Evolutionary conservation across 2,113 vertebrate genomes (phyloP).

Genomic region (Crocuta crocuta): DNA sequence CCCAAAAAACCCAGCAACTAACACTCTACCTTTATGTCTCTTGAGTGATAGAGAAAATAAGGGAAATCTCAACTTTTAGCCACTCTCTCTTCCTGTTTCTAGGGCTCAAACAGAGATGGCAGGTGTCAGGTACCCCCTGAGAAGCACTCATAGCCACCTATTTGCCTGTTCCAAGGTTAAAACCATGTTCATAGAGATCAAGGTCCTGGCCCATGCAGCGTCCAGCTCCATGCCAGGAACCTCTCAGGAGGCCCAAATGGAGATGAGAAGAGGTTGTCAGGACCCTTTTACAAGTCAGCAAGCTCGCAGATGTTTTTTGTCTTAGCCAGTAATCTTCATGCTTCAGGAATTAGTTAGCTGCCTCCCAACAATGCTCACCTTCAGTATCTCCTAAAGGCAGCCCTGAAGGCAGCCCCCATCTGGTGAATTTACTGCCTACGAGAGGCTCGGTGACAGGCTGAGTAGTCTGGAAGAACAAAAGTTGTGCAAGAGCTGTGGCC

Average conservation of each 20-base stretch:
- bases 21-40: background rate
- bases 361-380: background rate
- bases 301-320: background rate
- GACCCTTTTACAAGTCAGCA: background rate
- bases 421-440: background rate
- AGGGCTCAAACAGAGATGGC: background rate
- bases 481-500: background rate
- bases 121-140: accelerated
- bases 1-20: background rate
- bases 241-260: background rate
- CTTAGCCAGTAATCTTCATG: background rate
- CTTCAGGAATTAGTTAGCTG: background rate
- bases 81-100: background rate
- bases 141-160: too few species aligned
- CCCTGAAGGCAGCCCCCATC: background rate
- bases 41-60: background rate
- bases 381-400: background rate
- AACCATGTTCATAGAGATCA: background rate
- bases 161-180: background rate
- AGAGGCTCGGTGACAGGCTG: background rate
- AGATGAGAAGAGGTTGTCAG: background rate
- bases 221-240: background rate
- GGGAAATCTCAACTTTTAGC: background rate
- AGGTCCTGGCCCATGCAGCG: background rate
- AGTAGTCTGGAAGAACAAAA: background rate